phyloP scores from a whole-genome alignment of 2,113 vertebrate genomes.

The Apteryx mantelli region DNA sequence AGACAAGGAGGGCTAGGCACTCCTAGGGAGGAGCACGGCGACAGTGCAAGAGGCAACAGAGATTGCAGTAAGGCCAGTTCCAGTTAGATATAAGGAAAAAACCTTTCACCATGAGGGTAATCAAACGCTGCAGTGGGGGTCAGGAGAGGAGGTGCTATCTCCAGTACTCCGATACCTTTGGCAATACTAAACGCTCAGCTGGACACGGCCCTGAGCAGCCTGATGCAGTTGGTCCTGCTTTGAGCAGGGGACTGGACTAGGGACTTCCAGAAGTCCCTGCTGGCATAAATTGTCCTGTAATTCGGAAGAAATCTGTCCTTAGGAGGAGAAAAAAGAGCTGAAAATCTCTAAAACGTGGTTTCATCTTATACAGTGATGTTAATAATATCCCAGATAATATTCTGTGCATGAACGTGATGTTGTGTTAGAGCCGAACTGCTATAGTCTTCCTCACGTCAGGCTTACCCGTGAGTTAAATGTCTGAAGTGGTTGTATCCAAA shows the following conservation, averaged over 20 bases:
- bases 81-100: not conserved
- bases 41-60: not conserved
- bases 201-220: not conserved
- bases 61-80: not conserved
- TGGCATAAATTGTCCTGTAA: not conserved
- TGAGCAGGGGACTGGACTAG: not conserved
- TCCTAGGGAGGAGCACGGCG: not conserved
- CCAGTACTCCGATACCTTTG: not conserved
- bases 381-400: not conserved
- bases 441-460: rapidly evolving
- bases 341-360: not conserved
- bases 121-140: not conserved
- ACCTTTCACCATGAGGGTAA: not conserved
- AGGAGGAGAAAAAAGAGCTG: not conserved
- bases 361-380: rapidly evolving
- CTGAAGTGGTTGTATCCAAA: not conserved
- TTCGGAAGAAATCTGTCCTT: not conserved
- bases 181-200: not conserved
- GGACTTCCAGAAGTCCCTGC: not conserved
- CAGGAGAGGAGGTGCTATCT: not conserved
- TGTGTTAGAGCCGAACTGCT: not conserved
- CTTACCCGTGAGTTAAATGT: not conserved
- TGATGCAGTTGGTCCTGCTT: not conserved
- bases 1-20: not conserved
- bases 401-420: too few species aligned